Evolutionary conservation across 37 sponge, comb jelly and placozoan species (phyloP), one percentile per base, ranked within the genome.

Genomic region (Eunapius fragilis): DNA sequence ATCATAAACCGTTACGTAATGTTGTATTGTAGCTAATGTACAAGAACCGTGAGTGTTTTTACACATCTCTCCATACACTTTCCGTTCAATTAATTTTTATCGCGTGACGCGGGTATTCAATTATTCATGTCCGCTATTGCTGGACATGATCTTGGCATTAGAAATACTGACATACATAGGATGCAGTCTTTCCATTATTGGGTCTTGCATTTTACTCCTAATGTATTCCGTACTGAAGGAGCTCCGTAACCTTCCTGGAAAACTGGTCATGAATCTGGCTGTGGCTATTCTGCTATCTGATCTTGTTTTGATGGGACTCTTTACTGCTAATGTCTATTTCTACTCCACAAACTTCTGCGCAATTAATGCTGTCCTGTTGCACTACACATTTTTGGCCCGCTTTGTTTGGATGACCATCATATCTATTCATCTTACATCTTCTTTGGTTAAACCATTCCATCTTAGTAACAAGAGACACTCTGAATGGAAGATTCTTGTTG

Each of bases 221-320:
- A 92, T 90, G 0, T 92, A 89, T 36, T n/a, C 74, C 31, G 28
- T 89, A 13, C 89, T 92, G 79, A 83, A 71, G 31, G 87, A 89
- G 33, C 75, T 89, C 22, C 67, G 79, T 9, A 84, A 83, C 24
- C 74, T 84, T 30, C 74, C 75, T 38, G 67, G 85, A 13, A 77
- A 78, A 25, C 32, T 83, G 0, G 25, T 89, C 19, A 77, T 89
- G 89, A 89, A 89, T 33, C 67, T 89, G 19, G 34, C 71, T 74
- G 41, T 45, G 4, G 84, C 79, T 19, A 72, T 89, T 37, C 73
- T 89, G 31, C 23, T 71, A 9, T 69, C 68, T n/a, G 70, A 77
- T 69, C 32, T 83, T n/a, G 3, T 84, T 26, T 33, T 89, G 27
- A 71, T 89, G 37, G 27, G 76, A 31, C 75, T 68, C 3, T 30